These are phyloP conservation scores for Drosophila cardini DNA, from an alignment of 1,140 invertebrate species.

Conservation along the genomic window DNA sequence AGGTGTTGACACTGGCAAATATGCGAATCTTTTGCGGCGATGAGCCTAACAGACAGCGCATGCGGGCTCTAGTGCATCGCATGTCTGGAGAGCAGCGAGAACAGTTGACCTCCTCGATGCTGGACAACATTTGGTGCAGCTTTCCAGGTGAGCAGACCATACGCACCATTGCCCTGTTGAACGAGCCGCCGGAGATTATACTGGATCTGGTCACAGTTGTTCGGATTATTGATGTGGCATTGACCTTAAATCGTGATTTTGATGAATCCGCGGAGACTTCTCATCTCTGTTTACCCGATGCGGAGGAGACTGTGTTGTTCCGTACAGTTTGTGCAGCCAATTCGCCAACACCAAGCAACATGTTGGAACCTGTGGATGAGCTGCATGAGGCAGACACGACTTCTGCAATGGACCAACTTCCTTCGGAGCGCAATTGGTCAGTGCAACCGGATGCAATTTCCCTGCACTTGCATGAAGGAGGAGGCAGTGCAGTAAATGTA, in stretches of 20 bases:
- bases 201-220: conserved; percentile 72
- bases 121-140: conserved; percentile 66
- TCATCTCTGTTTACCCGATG: conserved; percentile 69
- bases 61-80: conserved; percentile 65
- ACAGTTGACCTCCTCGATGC: conserved; percentile 63
- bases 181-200: conserved; percentile 72
- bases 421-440: conserved; percentile 61
- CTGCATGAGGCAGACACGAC: conserved; percentile 61
- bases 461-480: conserved; percentile 35
- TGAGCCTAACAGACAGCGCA: conserved; percentile 78
- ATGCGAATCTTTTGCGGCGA: conserved; percentile 81
- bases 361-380: conserved; percentile 73
- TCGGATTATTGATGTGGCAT: conserved; percentile 76
- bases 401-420: conserved; percentile 32
- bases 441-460: conserved; percentile 52
- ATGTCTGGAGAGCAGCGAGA: conserved; percentile 66
- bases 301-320: conserved; percentile 78
- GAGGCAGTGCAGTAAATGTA: conserved; percentile 8
- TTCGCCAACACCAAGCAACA: conserved; percentile 71
- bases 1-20: conserved; percentile 76
- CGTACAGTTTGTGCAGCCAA: conserved; percentile 70
- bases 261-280: conserved; percentile 75
- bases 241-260: conserved; percentile 76
- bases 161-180: conserved; percentile 53
- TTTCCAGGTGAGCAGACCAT: conserved; percentile 68